A percentile compares a stretch with the other conserved stretches of the same genome.
Conservation (phyloP, 2,888 invertebrate genomes). For the Pogonocherus hispidulus region DNA sequence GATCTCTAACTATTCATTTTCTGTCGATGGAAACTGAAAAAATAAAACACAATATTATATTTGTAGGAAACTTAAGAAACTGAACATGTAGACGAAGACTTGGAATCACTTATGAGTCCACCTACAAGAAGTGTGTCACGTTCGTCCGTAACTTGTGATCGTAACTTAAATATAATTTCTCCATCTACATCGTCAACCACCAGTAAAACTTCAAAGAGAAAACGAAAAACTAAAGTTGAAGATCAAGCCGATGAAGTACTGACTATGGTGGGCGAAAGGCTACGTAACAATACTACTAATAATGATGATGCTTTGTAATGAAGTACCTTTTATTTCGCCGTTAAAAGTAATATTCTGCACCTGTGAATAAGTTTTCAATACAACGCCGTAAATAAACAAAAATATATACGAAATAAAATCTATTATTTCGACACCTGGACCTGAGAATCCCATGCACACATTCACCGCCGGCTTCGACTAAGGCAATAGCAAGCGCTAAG, state of each 20-base stretch:
- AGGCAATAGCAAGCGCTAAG: no score
- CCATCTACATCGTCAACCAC: neutral
- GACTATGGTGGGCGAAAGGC: constrained; percentile 22
- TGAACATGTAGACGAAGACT: neutral
- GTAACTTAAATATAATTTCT: constrained; percentile 6
- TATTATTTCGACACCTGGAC: no score
- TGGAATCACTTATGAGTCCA: no score
- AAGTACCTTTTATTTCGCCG: no score
- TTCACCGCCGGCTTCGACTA: no score
- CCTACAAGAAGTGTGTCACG: neutral
- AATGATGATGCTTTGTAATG: no score
- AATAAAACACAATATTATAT: neutral
- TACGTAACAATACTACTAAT: constrained; percentile 10
- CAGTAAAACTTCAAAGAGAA: neutral
- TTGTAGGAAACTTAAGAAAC: constrained; percentile 4
- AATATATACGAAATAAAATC: no score
- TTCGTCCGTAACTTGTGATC: constrained; percentile 6
- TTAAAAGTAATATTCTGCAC: no score
- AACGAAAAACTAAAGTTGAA: constrained; percentile 19
- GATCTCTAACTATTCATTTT: neutral
- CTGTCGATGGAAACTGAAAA: neutral
- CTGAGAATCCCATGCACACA: no score
- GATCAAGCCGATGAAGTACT: constrained; percentile 14
- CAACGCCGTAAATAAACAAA: no score
- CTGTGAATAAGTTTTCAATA: no score